phyloP scores from a whole-genome alignment of 1,140 invertebrate species.

The Anastrepha obliqua region DNA sequence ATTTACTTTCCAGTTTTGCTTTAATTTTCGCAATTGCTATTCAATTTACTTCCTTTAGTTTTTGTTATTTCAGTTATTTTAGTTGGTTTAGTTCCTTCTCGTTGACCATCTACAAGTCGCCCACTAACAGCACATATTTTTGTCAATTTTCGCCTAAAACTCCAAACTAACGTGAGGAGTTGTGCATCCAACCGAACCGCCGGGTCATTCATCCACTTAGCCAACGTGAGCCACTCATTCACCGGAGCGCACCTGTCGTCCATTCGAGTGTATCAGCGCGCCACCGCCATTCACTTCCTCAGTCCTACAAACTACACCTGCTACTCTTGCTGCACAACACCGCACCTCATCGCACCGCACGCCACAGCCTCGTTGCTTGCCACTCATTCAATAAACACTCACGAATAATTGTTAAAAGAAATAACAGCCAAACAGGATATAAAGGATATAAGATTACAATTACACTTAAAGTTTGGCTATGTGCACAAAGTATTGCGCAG shows the following conservation, averaged over 20 bases:
- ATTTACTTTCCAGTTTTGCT: background rate
- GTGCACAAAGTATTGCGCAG: background rate
- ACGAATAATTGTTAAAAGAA: constrained; percentile 51
- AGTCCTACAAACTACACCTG: too few relatives aligned
- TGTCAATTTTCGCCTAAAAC: background rate
- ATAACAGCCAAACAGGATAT: constrained; percentile 20
- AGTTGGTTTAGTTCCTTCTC: too few relatives aligned
- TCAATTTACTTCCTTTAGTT: too few relatives aligned
- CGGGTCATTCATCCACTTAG: constrained; percentile 45
- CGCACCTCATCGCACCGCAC: background rate
- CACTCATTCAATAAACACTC: constrained; percentile 53
- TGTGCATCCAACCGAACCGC: background rate
- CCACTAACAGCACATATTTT: background rate
- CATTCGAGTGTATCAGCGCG: background rate
- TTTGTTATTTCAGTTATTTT: background rate
- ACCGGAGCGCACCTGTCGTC: constrained; percentile 28
- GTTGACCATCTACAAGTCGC: background rate
- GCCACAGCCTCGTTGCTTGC: background rate
- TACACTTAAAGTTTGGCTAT: background rate
- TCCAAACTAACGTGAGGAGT: background rate
- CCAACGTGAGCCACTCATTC: constrained; percentile 15
- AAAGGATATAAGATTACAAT: constrained; percentile 54
- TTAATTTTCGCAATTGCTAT: background rate
- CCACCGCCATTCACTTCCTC: background rate
- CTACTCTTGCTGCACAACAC: background rate